Evolutionary conservation across 2,113 vertebrate genomes (phyloP).

Genomic region (Alethe diademata): DNA sequence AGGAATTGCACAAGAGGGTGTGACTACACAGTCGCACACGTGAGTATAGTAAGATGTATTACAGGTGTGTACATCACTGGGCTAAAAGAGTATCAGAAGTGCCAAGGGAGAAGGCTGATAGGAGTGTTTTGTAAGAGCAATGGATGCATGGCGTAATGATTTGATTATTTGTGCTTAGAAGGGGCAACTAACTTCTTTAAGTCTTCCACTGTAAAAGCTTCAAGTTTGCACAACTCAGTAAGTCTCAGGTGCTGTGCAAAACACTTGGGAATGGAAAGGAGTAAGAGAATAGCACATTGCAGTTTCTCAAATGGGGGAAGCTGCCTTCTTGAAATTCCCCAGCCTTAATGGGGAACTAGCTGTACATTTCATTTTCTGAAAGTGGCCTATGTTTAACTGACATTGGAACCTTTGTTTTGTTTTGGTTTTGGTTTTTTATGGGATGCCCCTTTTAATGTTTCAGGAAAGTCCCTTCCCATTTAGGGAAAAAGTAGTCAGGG

Average conservation of each 20-base stretch:
- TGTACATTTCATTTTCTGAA: neutral
- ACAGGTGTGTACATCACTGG: neutral
- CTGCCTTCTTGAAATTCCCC: neutral
- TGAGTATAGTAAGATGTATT: neutral
- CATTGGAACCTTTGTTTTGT: neutral
- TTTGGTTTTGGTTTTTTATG: neutral
- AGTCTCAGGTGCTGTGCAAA: neutral
- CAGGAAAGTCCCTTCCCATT: neutral
- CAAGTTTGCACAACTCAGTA: neutral
- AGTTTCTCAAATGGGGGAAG: neutral
- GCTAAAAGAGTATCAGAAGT: neutral
- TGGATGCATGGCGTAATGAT: neutral
- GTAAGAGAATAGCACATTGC: neutral
- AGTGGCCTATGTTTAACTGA: neutral
- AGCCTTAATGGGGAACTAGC: neutral
- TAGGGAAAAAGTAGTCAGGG: neutral
- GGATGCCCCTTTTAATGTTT: neutral
- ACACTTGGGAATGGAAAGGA: neutral
- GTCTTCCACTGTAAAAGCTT: neutral
- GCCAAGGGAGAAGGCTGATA: neutral
- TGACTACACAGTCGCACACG: rapidly evolving
- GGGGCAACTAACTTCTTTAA: neutral
- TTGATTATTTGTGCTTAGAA: neutral
- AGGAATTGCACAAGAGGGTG: neutral
- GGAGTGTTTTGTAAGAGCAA: neutral